Evolutionary conservation across 2,113 vertebrate species (phyloP), one percentile per base, ranked within the genome.

Genomic region (Syrrhaptes paradoxus): DNA sequence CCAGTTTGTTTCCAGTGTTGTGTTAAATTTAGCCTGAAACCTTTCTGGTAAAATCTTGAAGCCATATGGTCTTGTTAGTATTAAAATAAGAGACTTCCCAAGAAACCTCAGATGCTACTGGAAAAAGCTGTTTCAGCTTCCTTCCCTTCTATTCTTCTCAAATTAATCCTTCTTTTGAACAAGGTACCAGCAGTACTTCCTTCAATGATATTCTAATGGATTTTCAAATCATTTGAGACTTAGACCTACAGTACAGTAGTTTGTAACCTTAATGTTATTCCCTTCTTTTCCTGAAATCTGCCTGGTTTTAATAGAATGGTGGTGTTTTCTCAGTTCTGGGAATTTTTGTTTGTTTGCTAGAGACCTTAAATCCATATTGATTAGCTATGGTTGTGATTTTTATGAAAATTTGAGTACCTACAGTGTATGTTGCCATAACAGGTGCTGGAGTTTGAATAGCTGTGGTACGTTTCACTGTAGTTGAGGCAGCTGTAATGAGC

Each of bases 1-100:
- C 1, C 7, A 85, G 8, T 57, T 91, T 89, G 32, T 85, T 63
- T 93, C 62, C 45, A 61, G 24, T 59, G 18, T 72, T 89, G 10
- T 85, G 52, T 78, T 89, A 89, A 91, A 91, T 85, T 78, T 94
- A 94, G 73, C 70, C 81, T 87, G 57, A 94, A 96, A 87, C 61
- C 19, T 95, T 85, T 55, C 58, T 52, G 26, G 38, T 85, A 61
- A 82, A 29, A 87, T 93, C 78, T 85, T 57, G 66, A 90, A 93
- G 82, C 74, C 90, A 78, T 89, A 91, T 87, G 85, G 85, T 85
- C 62, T 86, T 48, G 49, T 90, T 86, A 84, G 86, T 73, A 70
- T 92, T 92, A 83, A 89, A 93, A 90, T 73, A 78, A 68, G 24
- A 94, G 34, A 57, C 46, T 81, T 93, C 74, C 38, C 12, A 87